A percentile compares a stretch with the other conserved stretches of the same genome.
Conservation (phyloP, 2,888 invertebrate species). For the Theristus sp. region DNA sequence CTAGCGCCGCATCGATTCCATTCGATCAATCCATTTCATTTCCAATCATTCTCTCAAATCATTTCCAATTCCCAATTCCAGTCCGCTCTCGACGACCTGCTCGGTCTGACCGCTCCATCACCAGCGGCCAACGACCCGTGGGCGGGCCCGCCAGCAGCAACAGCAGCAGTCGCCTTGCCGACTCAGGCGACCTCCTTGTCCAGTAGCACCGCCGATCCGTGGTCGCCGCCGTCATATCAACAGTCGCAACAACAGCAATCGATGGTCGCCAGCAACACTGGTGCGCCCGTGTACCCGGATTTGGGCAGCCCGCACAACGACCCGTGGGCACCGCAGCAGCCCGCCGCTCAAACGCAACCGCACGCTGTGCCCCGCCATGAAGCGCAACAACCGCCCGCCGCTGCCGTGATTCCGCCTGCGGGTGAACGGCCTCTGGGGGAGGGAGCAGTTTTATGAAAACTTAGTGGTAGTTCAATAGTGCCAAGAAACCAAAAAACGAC, state of each 20-base stretch:
- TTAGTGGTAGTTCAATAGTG: not conserved
- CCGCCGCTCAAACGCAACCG: constrained; percentile 20
- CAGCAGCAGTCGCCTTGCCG: not conserved
- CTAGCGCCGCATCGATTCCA: too few species aligned
- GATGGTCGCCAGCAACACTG: too few species aligned
- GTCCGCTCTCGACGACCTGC: not conserved
- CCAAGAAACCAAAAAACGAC: not conserved
- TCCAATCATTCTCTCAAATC: too few species aligned
- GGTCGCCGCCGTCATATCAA: constrained; percentile 4
- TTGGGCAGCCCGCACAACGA: constrained; percentile 35
- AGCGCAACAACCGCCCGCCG: constrained; percentile 5
- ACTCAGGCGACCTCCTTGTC: too few species aligned
- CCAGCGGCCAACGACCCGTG: constrained; percentile 13
- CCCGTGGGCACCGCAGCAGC: constrained; percentile 46
- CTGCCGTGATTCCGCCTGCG: not conserved
- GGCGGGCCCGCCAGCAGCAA: not conserved
- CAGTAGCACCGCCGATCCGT: constrained; percentile 15
- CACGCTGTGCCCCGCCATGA: constrained; percentile 3
- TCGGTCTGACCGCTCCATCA: not conserved
- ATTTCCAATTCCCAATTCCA: too few species aligned
- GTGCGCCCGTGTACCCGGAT: too few species aligned
- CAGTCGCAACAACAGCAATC: not conserved
- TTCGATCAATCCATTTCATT: too few species aligned
- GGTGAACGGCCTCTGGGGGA: too few species aligned
- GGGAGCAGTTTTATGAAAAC: too few species aligned